Evolutionary conservation across 2,113 vertebrate genomes (phyloP), one percentile per base, ranked within the genome.

Genomic region (Ivindomyrus marchei): DNA sequence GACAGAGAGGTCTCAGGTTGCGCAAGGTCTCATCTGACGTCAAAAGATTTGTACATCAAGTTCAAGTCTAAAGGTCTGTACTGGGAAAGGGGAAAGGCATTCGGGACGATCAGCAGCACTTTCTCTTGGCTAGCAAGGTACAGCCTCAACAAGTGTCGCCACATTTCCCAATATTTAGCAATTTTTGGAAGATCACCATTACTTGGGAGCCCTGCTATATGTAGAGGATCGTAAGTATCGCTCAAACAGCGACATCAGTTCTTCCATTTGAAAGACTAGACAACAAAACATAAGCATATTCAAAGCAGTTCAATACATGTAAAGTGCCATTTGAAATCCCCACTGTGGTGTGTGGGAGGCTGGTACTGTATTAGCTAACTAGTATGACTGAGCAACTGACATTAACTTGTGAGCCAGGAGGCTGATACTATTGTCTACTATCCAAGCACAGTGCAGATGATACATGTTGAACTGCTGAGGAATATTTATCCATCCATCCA

Each of bases 51-150:
- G 47, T 1, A 39, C 47, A 87, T 53, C 49, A 87, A 56, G 85
- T 50, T 87, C 46, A 87, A 87, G 85, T 53, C 4, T 53, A 87
- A 87, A 87, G 49, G 85, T 87, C 85, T 52, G 49, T 53, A 8
- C 49, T 87, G 85, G 49, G 85, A 87, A 87, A 87, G 13, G 24
- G 49, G 49, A 52, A 36, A 52, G 3, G 31, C 24, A 31, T 36
- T 52, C 1, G 85, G 49, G 11, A 53, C 27, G 15, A 31, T n/a
- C 45, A 53, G 49, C 27, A 53, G n/a, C 11, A 7, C n/a, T 4
- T 47, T 42, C 49, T 87, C 4, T 53, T 49, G 47, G 49, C 49
- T 31, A 36, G 21, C 49, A 53, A 47, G 15, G 47, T 53, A 36
- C 1, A 27, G 11, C 1, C 27, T 13, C 27, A 24, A 46, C 2